phyloP scores from a whole-genome alignment of 2,888 invertebrate genomes.

The Drosophila cognata region DNA sequence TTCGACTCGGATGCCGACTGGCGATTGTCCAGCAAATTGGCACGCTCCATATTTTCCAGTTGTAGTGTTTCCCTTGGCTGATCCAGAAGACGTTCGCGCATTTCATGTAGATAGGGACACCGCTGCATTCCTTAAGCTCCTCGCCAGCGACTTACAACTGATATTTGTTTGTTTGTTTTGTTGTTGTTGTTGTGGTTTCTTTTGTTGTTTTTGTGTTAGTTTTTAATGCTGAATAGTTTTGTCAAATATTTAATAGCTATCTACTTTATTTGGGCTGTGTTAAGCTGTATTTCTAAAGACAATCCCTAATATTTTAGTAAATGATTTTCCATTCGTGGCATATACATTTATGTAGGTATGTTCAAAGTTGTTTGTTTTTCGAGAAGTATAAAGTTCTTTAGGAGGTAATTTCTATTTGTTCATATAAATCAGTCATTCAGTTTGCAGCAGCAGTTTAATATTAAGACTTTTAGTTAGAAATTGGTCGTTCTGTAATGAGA shows the following conservation, averaged over 20 bases:
- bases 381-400: constrained; percentile 49
- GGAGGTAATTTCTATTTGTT: constrained; percentile 51
- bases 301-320: constrained; percentile 25
- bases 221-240: constrained; percentile 8
- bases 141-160: not conserved
- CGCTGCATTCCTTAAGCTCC: constrained; percentile 85
- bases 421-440: constrained; percentile 79
- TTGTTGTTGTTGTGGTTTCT: not conserved
- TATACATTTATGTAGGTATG: constrained; percentile 5
- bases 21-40: constrained; percentile 85
- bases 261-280: constrained; percentile 10
- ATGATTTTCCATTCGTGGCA: constrained; percentile 34
- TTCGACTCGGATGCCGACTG: constrained; percentile 87
- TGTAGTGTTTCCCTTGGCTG: constrained; percentile 88
- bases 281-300: not conserved
- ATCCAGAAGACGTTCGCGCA: constrained; percentile 95
- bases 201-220: constrained; percentile 5
- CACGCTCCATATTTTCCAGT: constrained; percentile 87
- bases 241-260: constrained; percentile 18
- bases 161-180: constrained; percentile 9
- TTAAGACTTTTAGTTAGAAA: constrained; percentile 74
- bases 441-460: constrained; percentile 67
- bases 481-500: constrained; percentile 73
- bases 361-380: not conserved
- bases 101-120: constrained; percentile 96